Base-by-base conservation (phyloP, 2,888 invertebrate genomes). In the Amphipyra tragopoginis region DNA sequence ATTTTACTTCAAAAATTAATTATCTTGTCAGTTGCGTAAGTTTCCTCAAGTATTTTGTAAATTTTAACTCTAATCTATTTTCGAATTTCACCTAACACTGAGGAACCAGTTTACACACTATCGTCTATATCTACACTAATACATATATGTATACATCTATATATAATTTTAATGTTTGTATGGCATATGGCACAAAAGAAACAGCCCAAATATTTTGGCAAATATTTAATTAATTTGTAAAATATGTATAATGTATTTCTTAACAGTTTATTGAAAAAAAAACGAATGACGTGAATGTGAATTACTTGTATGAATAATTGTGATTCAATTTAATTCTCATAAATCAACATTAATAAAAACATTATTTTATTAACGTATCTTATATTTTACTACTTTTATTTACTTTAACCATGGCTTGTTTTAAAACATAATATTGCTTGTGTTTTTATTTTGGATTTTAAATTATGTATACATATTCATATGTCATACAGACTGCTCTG, bases 81-180 rank as follows among this genome's bases (percentile, higher is more conserved):
- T 75, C 79, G 81, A 85, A 85, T 86, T 85, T 83, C 83, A 79
- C 81, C 72, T 65, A 75, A 79, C 77, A 80, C 69, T 47, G 71
- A 73, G 75, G 79, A 82, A 82, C 81, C 85, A 85, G 80, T 85
- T 83, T 79, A 79, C 77, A 86, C 74, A 79, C 79, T 76, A 73
- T 69, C 72, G 69, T 58, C 72, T 75, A 77, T 74, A 44, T 76
- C 77, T 80, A 80, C 78, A 73, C 72, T 80, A 44, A 56, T 74
- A 63, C 49, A 50, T 76, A 72, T 82, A 83, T 72, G 74, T 70
- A 77, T 72, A 75, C 77, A 62, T 72, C 65, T 80, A 79, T 72
- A 61, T 74, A 76, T 77, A 73, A 75, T 73, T 83, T 78, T 55
- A 61, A 69, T 72, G 77, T 82, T 77, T 81, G 77, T 78, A 80